phyloP scores from a whole-genome alignment of 1,140 invertebrate species.

The Coelopa frigida region DNA sequence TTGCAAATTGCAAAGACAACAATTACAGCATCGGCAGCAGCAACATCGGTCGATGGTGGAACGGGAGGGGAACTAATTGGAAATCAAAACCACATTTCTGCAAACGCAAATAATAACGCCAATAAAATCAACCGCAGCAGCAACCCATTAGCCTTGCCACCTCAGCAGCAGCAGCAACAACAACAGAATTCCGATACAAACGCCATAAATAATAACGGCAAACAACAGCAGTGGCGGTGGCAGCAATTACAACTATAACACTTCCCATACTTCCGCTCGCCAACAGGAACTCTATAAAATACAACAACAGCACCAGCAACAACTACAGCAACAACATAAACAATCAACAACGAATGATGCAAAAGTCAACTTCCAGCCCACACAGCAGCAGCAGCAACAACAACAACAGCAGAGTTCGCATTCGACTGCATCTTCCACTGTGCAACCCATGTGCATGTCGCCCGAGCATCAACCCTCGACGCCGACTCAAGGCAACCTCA shows the following conservation, averaged over 20 bases:
- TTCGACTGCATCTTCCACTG: conserved; percentile 21
- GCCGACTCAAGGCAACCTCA: conserved; percentile 8
- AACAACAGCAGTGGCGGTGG: conserved; percentile 18
- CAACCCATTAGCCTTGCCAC: conserved; percentile 26
- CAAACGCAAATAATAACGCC: conserved; percentile 9
- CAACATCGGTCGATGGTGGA: conserved; percentile 5
- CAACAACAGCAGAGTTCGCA: conserved; percentile 10
- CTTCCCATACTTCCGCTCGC: conserved; percentile 9
- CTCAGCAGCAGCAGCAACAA: conserved; percentile 17
- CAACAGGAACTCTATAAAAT: conserved; percentile 24
- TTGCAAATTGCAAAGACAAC: conserved; percentile 42
- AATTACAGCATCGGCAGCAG: conserved; percentile 35
- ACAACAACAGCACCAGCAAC: conserved; percentile 37
- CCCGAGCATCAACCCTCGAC: conserved; percentile 30
- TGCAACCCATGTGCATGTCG: conserved; percentile 43
- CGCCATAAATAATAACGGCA: conserved; percentile 39
- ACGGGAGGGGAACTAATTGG: conserved; percentile 1
- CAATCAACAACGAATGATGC: conserved; percentile 49
- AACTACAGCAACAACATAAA: conserved; percentile 19
- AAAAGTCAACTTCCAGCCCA: conserved; percentile 3
- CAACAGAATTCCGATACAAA: conserved; percentile 35
- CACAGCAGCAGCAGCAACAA: conserved; percentile 5
- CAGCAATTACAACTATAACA: conserved; percentile 37
- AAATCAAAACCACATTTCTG: conserved; percentile 3
- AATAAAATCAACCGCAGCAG: conserved; percentile 27